These are phyloP conservation scores for Parapristionchus giblindavisi DNA, from an alignment of 2,888 invertebrate genomes.

Conservation along the genomic window DNA sequence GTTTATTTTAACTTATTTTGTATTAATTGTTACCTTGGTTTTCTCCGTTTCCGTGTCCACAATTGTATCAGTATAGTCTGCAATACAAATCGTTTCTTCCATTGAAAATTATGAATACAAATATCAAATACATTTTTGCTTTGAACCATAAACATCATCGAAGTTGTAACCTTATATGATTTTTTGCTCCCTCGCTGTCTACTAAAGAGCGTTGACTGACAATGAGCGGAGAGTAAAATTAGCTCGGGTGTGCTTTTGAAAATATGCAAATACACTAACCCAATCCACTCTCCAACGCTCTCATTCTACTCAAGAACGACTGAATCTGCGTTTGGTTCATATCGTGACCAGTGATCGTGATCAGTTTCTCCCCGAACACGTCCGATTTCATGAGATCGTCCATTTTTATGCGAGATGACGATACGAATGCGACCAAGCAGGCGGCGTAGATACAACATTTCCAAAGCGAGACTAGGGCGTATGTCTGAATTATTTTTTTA, in stretches of 20 bases:
- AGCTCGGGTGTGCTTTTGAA: not conserved
- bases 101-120: not conserved
- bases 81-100: no score
- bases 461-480: constrained; percentile 87
- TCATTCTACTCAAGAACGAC: constrained; percentile 63
- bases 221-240: not conserved
- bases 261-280: not conserved
- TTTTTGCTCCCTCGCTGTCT: not conserved
- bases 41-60: constrained; percentile 30
- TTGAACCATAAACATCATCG: not conserved
- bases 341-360: constrained; percentile 63
- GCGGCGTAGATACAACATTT: constrained; percentile 85
- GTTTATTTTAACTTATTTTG: not conserved
- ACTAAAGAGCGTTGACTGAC: no score
- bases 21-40: constrained; percentile 12
- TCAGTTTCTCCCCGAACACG: constrained; percentile 68
- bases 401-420: constrained; percentile 75
- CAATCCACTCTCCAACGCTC: constrained; percentile 40
- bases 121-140: not conserved
- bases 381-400: constrained; percentile 62
- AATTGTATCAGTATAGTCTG: constrained; percentile 33
- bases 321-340: constrained; percentile 64
- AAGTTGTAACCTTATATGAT: not conserved
- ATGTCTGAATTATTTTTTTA: constrained; percentile 74
- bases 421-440: constrained; percentile 79